Conservation (phyloP, 2,888 invertebrate species). For the Lepidocyrtoides sp. region DNA sequence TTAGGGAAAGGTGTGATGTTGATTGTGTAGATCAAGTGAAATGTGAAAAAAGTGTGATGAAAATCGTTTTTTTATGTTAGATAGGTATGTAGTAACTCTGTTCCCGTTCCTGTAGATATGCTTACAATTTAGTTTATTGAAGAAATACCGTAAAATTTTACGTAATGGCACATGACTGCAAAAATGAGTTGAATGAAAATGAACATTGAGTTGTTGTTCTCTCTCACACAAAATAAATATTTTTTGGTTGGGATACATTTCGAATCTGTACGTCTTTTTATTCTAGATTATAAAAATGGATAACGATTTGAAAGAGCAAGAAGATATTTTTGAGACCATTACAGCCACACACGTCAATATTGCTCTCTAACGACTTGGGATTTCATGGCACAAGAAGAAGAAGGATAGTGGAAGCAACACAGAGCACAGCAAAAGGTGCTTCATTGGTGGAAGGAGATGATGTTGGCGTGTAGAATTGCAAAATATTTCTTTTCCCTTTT, state of each 20-base stretch:
- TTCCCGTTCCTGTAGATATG: constrained; percentile 18
- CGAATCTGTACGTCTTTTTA: too few species aligned
- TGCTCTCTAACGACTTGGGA: background rate
- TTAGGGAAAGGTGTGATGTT: background rate
- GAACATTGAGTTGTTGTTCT: too few species aligned
- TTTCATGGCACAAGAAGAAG: background rate
- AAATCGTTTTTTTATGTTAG: constrained; percentile 53
- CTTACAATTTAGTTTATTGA: background rate
- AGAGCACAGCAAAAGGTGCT: background rate
- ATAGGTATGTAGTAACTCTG: too few species aligned
- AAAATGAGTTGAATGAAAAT: too few species aligned
- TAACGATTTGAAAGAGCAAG: background rate
- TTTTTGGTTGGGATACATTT: too few species aligned
- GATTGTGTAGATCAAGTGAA: constrained; percentile 50
- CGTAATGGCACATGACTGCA: background rate
- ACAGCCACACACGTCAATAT: constrained; percentile 41
- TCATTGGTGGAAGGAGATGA: too few species aligned
- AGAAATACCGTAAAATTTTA: constrained; percentile 4
- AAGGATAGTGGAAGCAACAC: background rate
- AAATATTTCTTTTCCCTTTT: constrained; percentile 37
- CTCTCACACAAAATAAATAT: too few species aligned
- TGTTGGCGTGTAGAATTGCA: constrained; percentile 54
- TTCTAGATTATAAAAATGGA: constrained; percentile 15
- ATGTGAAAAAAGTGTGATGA: constrained; percentile 33
- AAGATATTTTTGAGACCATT: constrained; percentile 21